Base-by-base conservation (phyloP, 2,888 invertebrate species). In the Argyresthia albistria region DNA sequence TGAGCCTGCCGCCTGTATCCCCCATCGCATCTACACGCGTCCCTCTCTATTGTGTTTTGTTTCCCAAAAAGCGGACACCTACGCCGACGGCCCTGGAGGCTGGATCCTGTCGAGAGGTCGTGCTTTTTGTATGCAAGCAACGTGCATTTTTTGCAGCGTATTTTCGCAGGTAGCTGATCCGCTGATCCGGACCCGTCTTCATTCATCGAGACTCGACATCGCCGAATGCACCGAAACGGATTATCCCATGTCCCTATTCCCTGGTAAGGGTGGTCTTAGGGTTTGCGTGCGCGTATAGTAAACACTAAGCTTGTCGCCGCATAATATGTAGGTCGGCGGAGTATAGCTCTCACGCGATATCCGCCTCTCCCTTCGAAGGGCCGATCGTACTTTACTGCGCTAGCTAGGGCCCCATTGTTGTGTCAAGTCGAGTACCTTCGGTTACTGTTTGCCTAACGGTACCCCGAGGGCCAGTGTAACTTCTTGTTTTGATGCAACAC, bases 281-380 rank as follows among this genome's bases (percentile, higher is more conserved):
- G 70, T 76, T 76, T 78, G 79, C 76, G 79, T 81, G 76, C 64
- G 60, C 64, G 61, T 65, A 71, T 73, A 70, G 73, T 75, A 76
- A 78, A 77, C 81, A 82, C 81, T 80, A 72, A 75, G 70, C 67
- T 68, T 65, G 67, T 66, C 66, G 70, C 71, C 72, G 86, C 75
- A 86, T 87, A 87, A 86, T 80, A 87, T 86, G 80, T 87, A 83
- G 87, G 87, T 87, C 87, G 84, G 74, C 82, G 67, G 77, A 75
- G 77, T 82, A 74, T 73, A 70, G 72, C 66, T 67, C 58, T 69
- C 73, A 84, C 83, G 83, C 84, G 77, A 83, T 78, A 69, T 51
- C 66, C 65, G 64, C 62, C 64, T 64, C 69, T 70, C 70, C 76
- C 73, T 70, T 69, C 64, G 59, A n/a, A 35, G 46, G 35, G 52